Conservation (phyloP, 1,140 invertebrate genomes). For the Pemphigus obesinymphae region DNA sequence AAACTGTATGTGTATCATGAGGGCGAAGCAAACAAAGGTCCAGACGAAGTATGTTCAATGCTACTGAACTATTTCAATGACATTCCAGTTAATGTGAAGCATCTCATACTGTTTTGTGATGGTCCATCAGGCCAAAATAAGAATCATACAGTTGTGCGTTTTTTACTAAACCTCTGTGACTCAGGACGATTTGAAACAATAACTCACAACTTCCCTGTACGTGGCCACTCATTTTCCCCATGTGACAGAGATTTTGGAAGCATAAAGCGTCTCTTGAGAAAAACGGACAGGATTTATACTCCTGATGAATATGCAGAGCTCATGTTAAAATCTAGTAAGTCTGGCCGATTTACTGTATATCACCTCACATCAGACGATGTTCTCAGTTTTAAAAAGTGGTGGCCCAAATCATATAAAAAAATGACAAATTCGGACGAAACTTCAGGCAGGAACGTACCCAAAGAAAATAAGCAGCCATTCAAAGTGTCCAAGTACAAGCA, state of each 20-base stretch:
- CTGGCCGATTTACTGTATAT: neutral
- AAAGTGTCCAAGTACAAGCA: neutral
- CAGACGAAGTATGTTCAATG: constrained; percentile 20
- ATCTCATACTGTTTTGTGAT: neutral
- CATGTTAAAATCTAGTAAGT: neutral
- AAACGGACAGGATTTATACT: constrained; percentile 7
- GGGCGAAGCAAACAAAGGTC: constrained; percentile 43
- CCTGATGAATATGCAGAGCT: constrained; percentile 6
- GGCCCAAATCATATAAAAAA: neutral
- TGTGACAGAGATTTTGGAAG: constrained; percentile 38
- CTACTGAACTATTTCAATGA: too few relatives aligned
- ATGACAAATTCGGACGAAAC: neutral
- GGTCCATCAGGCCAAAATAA: neutral
- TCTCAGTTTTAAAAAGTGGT: neutral
- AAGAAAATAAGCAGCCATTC: neutral
- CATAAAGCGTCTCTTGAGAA: constrained; percentile 17
- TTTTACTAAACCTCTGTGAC: neutral
- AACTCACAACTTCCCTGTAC: constrained; percentile 5
- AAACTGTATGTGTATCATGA: constrained; percentile 45
- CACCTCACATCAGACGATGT: neutral
- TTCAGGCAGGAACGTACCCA: neutral
- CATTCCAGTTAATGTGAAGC: too few relatives aligned
- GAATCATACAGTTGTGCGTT: neutral
- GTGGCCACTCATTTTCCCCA: neutral
- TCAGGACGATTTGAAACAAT: neutral